Evolutionary conservation across 2,113 vertebrate genomes (phyloP).

Genomic region (Setophaga coronata): DNA sequence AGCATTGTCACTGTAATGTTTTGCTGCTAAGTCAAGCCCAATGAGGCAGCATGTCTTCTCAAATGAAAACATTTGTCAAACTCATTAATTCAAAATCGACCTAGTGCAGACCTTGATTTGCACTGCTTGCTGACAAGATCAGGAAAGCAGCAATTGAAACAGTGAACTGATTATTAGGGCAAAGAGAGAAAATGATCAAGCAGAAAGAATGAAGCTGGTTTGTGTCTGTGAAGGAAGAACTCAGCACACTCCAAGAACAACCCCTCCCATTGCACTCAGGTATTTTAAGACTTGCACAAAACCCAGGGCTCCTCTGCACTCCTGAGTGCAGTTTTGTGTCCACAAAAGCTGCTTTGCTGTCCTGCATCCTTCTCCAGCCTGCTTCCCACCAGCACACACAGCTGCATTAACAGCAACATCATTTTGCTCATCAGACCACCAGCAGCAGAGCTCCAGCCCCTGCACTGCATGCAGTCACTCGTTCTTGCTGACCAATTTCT

Average conservation of each 20-base stretch:
- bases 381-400: background rate
- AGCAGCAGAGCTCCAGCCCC: background rate
- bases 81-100: constrained; percentile 2
- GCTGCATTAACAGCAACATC: background rate
- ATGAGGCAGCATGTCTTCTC: constrained; percentile 33
- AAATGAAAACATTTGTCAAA: constrained; percentile 66
- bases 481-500: background rate
- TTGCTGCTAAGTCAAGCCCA: constrained; percentile 9
- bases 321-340: background rate
- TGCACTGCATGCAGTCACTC: background rate
- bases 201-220: background rate
- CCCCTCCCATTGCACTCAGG: rapidly evolving
- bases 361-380: background rate
- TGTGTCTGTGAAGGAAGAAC: background rate
- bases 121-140: background rate
- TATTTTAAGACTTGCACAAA: background rate
- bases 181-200: background rate
- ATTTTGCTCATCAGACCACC: background rate
- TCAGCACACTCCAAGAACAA: background rate
- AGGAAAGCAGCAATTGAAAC: background rate
- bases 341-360: background rate
- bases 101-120: constrained; percentile 29
- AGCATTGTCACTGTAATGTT: constrained; percentile 1
- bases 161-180: background rate
- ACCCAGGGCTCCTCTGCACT: background rate